Base-by-base conservation (phyloP, 2,113 vertebrate species). In the Pluvialis apricaria region DNA sequence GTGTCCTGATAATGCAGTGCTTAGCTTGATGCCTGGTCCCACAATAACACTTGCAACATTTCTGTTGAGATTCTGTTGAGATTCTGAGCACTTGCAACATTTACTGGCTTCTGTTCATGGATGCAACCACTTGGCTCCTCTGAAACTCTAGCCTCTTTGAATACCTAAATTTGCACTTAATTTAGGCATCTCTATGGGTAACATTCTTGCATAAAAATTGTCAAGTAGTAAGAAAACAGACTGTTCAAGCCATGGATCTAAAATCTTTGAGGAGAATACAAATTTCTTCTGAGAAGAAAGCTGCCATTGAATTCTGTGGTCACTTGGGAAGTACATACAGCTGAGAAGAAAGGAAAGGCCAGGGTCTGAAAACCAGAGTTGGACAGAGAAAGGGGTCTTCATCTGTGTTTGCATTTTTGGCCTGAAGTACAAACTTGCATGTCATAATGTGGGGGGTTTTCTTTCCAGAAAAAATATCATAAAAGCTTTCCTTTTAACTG, bases 31-130 rank as follows among this genome's bases (percentile, higher is more conserved):
- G 14, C 51, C 68, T 61, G 15, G 4, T 80, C 18, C 14, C 11
- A 3, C 1, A 51, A 3, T 32, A 65, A 10, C 38, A 47, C 12
- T n/a, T n/a, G n/a, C n/a, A n/a, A n/a, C n/a, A n/a, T n/a, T n/a
- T n/a, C n/a, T n/a, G n/a, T n/a, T n/a, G n/a, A n/a, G n/a, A n/a
- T n/a, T n/a, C n/a, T n/a, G n/a, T n/a, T 79, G 40, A 72, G 14
- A 44, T 79, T 77, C 55, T 79, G 20, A 60, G 61, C 1, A 1
- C 20, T 55, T 38, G 47, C 16, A 79, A 13, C 38, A 44, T 47
- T 15, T 42, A 15, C 9, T 80, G 68, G 32, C 52, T 21, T 81
- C 8, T 2, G 9, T 64, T 71, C 42, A 38, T 29, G 34, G 17
- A 16, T 85, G 40, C 28, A 82, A 8, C 21, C 16, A n/a, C 34